Evolutionary conservation across 2,888 invertebrate species (phyloP).

Genomic region (Nasonia oneida): DNA sequence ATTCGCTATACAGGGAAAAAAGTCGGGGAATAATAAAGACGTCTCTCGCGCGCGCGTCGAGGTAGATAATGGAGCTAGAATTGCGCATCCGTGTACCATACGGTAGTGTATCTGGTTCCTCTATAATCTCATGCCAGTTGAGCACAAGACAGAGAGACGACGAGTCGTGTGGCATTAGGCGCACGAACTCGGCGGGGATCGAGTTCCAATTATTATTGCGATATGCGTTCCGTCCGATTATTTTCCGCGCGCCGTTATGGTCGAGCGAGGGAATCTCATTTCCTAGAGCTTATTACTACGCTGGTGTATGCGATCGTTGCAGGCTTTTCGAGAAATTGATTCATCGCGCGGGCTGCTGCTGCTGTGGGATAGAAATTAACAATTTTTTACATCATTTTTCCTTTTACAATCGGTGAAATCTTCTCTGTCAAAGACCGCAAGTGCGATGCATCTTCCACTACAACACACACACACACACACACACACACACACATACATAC

Average conservation of each 20-base stretch:
- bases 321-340: neutral
- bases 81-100: neutral
- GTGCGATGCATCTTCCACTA: neutral
- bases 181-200: constrained; percentile 18
- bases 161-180: neutral
- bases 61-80: constrained; percentile 23
- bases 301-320: neutral
- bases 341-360: neutral
- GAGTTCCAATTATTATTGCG: constrained; percentile 57
- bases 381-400: no score
- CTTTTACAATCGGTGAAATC: no score
- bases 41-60: neutral
- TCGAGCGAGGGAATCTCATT: constrained; percentile 5
- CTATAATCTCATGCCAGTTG: constrained; percentile 32
- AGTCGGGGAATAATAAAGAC: constrained; percentile 35
- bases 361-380: no score
- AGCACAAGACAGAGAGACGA: neutral
- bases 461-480: neutral
- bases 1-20: neutral
- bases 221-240: constrained; percentile 47
- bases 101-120: constrained; percentile 22
- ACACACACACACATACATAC: neutral
- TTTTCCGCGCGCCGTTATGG: constrained; percentile 45
- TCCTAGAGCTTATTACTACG: neutral
- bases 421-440: neutral